Evolutionary conservation across 2,797 vertebrate genomes (phyloP), one percentile per base, ranked within the genome.

Genomic region (Centroberyx gerrardi): DNA sequence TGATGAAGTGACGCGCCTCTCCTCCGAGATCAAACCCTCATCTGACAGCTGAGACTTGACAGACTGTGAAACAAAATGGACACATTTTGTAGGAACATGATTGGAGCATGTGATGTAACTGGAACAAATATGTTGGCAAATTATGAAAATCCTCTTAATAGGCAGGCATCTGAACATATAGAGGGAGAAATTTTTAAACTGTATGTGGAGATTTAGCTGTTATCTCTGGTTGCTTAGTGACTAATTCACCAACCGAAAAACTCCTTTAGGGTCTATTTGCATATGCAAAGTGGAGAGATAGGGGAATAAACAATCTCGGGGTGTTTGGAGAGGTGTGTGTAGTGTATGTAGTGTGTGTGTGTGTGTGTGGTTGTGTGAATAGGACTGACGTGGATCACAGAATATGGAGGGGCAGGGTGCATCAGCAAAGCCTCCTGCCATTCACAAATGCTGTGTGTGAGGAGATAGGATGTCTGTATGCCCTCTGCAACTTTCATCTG

Each of bases 171-270:
- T 31, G 40, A 70, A 72, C 63, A 60, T 78, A 74, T 62, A 81
- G 12, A 74, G 9, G 28, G 8, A 29, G 33, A 72, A 27, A 63
- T 55, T 80, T 28, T 72, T 55, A 15, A 31, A 60, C 61, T 52
- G 46, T 40, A n/a, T 51, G 72, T 59, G 62, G 49, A 73, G 76
- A 76, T 84, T n/a, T 68, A 15, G 62, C 70, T 27, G 31, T 79
- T 83, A 89, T 91, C 78, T 73, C 27, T 53, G 46, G 80, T 89
- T 89, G 86, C 86, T 84, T 80, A 58, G 85, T 74, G 78, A 93
- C 83, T 84, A 83, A 87, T 76, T 84, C 71, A 77, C 61, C 68
- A 31, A 76, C 76, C 27, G 29, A 62, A 77, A 72, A 66, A 55
- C 55, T 87, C 68, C 63, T 83, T 83, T 68, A 80, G 76, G 82